Conservation (phyloP, 2,888 invertebrate species). For the Drosophila anceps region DNA sequence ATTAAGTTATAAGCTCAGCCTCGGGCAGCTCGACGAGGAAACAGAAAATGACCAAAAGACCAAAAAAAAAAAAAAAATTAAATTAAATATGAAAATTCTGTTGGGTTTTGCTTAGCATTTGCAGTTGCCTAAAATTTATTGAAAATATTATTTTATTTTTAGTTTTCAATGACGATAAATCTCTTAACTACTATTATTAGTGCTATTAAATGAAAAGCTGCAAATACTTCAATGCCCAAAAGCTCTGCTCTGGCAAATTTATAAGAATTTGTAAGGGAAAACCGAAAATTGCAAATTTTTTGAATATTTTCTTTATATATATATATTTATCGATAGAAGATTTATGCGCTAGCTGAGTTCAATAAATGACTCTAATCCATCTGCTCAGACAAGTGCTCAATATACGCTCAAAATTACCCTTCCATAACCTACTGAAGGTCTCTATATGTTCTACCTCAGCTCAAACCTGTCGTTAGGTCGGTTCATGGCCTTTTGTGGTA, state of each 20-base stretch:
- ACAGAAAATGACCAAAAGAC: neutral
- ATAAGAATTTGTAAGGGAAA: neutral
- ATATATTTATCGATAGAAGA: neutral
- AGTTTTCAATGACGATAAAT: neutral
- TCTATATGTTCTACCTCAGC: neutral
- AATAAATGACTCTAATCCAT: neutral
- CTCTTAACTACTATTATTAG: neutral
- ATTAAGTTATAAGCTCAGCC: neutral
- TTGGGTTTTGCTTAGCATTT: neutral
- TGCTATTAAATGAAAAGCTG: neutral
- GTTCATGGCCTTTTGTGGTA: conserved; percentile 49
- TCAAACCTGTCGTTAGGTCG: conserved; percentile 25
- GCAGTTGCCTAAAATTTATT: neutral
- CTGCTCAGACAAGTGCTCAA: neutral
- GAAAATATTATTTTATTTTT: neutral
- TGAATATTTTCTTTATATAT: neutral
- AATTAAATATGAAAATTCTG: neutral
- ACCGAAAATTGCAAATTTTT: neutral
- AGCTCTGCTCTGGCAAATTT: too few relatives aligned
- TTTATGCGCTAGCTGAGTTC: neutral
- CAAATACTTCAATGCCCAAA: neutral
- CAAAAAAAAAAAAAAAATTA: neutral
- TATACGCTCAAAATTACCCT: neutral
- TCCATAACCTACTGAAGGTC: neutral
- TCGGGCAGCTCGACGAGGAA: neutral